Evolutionary conservation across 2,797 vertebrate genomes (phyloP), one percentile per base, ranked within the genome.

Genomic region (Diplodus puntazzo): DNA sequence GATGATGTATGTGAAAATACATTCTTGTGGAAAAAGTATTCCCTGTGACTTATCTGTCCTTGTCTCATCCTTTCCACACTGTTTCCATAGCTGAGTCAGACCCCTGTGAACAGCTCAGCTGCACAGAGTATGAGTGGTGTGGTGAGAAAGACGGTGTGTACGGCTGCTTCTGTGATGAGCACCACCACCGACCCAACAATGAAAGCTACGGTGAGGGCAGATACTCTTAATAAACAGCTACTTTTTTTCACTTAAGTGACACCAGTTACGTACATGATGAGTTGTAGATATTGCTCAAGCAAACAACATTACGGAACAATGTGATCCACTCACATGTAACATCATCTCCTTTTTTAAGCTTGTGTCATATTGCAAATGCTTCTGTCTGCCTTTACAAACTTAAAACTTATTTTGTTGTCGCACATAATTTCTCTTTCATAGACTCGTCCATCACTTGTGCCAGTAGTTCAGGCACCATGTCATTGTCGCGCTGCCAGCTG

Each of bases 401-500:
- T 18, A 27, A 11, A 20, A 54, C 39, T 39, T 39, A 11, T 39
- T 30, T 45, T 68, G 11, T 45, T 45, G 21, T 68, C 50, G 20
- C 18, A 3, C 17, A n/a, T 11, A 11, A 39, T 46, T 34, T 57
- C 7, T 75, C 54, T 82, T 67, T 69, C 78, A 23, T 48, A 95
- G 95, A 94, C 34, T 88, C 92, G 1, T 21, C 54, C 23, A 82
- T 92, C 67, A 73, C 57, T 2, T 95, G 94, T 73, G 39, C 16
- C 10, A 88, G 89, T 61, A 91, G 90, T 39, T 75, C 88, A 25
- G 93, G 87, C 55, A 82, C 65, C 16, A 83, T 95, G 69, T 93
- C 94, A 1, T 4, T 95, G 46, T 95, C 94, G 2, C 92, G 94
- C 18, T 95, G 95, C 62, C 91, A 93, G 73, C 79, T 95, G 63